A percentile compares a stretch with the other conserved stretches of the same genome.
phyloP scores from a whole-genome alignment of 2,888 invertebrate species.

The Nemoura dubitans region DNA sequence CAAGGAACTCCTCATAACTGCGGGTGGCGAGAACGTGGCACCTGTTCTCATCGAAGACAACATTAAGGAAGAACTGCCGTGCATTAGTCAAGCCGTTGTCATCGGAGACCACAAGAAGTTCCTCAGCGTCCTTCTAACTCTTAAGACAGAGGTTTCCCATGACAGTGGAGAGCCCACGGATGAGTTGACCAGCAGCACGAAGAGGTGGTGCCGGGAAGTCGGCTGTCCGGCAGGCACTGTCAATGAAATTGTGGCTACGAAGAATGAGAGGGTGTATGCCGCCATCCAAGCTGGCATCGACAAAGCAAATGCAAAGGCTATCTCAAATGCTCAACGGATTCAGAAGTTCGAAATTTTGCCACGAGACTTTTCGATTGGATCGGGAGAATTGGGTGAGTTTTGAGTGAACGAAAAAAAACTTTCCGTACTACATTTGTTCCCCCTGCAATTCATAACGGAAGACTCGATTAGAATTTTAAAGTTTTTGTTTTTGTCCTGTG shows the following conservation, averaged over 20 bases:
- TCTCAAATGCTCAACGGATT: slow-evolving; percentile 87
- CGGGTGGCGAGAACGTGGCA: slow-evolving; percentile 92
- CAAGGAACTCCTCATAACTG: slow-evolving; percentile 79
- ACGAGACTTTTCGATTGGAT: slow-evolving; percentile 83
- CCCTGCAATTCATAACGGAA: no score
- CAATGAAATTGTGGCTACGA: slow-evolving; percentile 73
- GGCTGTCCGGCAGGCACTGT: slow-evolving; percentile 76
- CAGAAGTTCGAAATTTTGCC: slow-evolving; percentile 89
- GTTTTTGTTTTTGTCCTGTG: no score
- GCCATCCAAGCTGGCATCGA: slow-evolving; percentile 82
- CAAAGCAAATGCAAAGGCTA: slow-evolving; percentile 79
- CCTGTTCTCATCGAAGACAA: slow-evolving; percentile 88
- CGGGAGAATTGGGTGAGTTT: slow-evolving; percentile 83
- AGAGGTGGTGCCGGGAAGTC: slow-evolving; percentile 76
- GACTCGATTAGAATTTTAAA: no score
- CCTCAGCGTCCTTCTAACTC: slow-evolving; percentile 81
- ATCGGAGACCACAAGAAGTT: slow-evolving; percentile 90
- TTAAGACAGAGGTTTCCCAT: slow-evolving; percentile 83
- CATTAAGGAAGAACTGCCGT: slow-evolving; percentile 78
- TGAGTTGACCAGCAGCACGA: slow-evolving; percentile 70
- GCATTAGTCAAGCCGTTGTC: slow-evolving; percentile 83
- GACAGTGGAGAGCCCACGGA: slow-evolving; percentile 79
- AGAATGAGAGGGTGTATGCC: slow-evolving; percentile 67
- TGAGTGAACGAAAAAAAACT: neutral
- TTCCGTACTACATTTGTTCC: no score